Conservation (phyloP, 2,888 invertebrate genomes). For the Camptogramma bilineatum region DNA sequence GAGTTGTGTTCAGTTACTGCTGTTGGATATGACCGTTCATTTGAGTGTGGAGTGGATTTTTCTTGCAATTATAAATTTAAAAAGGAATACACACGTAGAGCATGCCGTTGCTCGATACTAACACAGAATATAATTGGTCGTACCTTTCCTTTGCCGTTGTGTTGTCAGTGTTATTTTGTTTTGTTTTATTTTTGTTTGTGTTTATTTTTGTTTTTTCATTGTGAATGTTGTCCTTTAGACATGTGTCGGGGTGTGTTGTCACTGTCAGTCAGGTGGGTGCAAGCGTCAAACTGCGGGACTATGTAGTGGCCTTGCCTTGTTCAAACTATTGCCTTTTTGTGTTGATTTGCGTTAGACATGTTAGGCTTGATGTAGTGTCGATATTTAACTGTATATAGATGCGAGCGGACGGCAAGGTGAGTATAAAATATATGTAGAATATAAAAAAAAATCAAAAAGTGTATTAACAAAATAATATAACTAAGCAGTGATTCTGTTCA, state of each 20-base stretch:
- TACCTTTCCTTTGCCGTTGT: constrained; percentile 80
- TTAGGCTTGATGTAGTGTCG: constrained; percentile 82
- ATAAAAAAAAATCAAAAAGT: constrained; percentile 48
- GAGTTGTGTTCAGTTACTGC: constrained; percentile 78
- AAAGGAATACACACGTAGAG: constrained; percentile 61
- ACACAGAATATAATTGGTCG: constrained; percentile 65
- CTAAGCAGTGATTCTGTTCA: constrained; percentile 64
- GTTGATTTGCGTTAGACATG: constrained; percentile 77
- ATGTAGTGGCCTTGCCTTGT: constrained; percentile 77
- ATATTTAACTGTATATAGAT: constrained; percentile 68
- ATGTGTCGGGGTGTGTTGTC: constrained; percentile 67
- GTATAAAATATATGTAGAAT: constrained; percentile 64
- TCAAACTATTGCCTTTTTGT: constrained; percentile 72
- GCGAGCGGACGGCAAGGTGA: constrained; percentile 64
- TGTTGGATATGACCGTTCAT: constrained; percentile 67
- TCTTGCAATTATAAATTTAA: constrained; percentile 57
- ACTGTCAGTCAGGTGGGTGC: constrained; percentile 70
- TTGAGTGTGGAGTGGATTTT: constrained; percentile 85
- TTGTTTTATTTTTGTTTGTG: constrained; percentile 57
- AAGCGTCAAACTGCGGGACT: constrained; percentile 75
- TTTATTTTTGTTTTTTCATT: constrained; percentile 63
- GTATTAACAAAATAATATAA: constrained; percentile 54
- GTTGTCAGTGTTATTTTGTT: constrained; percentile 72
- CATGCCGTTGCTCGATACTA: constrained; percentile 77
- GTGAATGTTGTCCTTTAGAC: constrained; percentile 74